Base-by-base conservation (phyloP, 2,113 vertebrate genomes). In the Hemicordylus capensis region DNA sequence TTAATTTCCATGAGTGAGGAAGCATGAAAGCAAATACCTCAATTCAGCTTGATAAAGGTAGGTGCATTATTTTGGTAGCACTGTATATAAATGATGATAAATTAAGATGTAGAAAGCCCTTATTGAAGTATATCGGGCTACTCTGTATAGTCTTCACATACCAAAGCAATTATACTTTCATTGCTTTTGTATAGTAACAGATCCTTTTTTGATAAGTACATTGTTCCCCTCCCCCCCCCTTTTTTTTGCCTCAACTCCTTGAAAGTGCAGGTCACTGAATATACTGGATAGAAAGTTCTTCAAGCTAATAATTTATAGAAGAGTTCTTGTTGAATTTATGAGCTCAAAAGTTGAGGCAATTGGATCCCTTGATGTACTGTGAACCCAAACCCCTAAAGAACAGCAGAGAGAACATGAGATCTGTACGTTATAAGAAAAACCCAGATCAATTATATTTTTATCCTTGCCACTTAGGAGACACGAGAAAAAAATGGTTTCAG, bases 1-100 rank as follows among this genome's bases (percentile, higher is more conserved):
- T 91, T 93, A 39, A 89, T 90, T 90, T 83, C 69, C 2, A 14
- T 56, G 84, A 76, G 81, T 73, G 87, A 94, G 84, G 70, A 94
- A 87, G 89, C 77, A 92, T 88, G 84, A 89, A 94, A 19, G 85
- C 39, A 76, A 93, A 92, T 56, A 67, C 70, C 75, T 83, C 80
- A 85, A 19, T n/a, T 73, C 31, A 78, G 76, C 10, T 42, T 75
- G 37, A 83, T 54, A 84, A 89, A 89, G 89, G 63, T 70, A 87
- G 89, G 85, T 39, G 75, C 42, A 12, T 74, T 89, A 76, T 91
- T 90, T 81, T 87, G 77, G 81, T 90, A 92, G 80, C 6, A 31
- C 72, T 89, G 90, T 91, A 58, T 87, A 92, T 63, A 79, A 80
- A 87, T 85, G 58, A 88, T 92, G 89, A 93, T 85, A 93, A 93